Evolutionary conservation across 2,113 vertebrate species (phyloP).

Genomic region (Chlamydotis undulata): DNA sequence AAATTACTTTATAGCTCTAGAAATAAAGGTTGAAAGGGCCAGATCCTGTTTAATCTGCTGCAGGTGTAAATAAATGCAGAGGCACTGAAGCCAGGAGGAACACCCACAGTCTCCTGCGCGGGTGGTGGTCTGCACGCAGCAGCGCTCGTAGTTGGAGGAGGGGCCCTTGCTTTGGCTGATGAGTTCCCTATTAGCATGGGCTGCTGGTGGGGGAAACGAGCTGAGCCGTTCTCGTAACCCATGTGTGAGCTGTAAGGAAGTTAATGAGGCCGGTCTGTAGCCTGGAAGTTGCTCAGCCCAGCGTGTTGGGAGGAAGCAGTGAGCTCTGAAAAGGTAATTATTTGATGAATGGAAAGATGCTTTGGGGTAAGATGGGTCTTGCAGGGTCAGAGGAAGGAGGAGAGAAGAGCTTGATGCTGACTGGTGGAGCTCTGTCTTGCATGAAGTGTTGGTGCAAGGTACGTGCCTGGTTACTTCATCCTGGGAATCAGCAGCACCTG

Average conservation of each 20-base stretch:
- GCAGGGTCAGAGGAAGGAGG: background rate
- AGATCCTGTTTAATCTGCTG: background rate
- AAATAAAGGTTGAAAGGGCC: background rate
- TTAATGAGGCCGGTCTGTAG: background rate
- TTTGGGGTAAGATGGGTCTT: background rate
- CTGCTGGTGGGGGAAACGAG: fast-evolving
- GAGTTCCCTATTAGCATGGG: background rate
- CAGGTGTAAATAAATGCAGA: background rate
- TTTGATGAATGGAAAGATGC: background rate
- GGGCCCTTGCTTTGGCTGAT: background rate
- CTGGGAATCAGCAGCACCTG: background rate
- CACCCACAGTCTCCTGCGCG: background rate
- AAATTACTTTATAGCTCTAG: background rate
- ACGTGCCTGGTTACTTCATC: background rate
- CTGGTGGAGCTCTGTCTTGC: background rate
- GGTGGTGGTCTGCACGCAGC: background rate
- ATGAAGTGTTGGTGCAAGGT: fast-evolving
- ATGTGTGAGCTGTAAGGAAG: background rate
- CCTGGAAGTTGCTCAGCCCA: background rate
- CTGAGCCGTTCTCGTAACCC: fast-evolving
- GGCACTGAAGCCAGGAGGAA: background rate
- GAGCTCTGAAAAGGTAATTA: background rate
- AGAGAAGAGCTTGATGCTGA: background rate
- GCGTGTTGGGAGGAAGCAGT: background rate
- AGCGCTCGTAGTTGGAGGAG: background rate